Conservation (phyloP, 1,140 invertebrate genomes). For the Panagrolaimus sp. region DNA sequence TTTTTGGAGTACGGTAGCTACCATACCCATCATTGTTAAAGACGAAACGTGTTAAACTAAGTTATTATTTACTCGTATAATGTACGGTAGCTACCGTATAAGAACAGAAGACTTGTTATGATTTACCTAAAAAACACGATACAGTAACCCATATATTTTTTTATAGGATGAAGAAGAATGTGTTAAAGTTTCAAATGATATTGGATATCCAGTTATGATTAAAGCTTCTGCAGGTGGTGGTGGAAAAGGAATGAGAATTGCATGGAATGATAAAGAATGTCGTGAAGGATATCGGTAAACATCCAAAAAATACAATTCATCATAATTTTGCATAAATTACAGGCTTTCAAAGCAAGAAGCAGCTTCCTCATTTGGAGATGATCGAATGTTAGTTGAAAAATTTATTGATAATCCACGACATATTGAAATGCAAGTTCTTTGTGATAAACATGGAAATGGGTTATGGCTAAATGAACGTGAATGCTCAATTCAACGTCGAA, state of each 20-base stretch:
- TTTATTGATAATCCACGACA: slow-evolving; percentile 71
- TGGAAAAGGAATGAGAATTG: slow-evolving; percentile 73
- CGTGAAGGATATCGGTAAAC: slow-evolving; percentile 56
- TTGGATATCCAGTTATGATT: slow-evolving; percentile 74
- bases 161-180: slow-evolving; percentile 66
- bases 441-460: slow-evolving; percentile 83
- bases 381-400: slow-evolving; percentile 71
- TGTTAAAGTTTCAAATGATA: slow-evolving; percentile 66
- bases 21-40: no score
- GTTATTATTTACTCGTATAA: no score
- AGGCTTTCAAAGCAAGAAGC: slow-evolving; percentile 67
- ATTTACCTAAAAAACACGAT: no score
- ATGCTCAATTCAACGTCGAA: slow-evolving; percentile 72
- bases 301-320: neutral
- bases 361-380: slow-evolving; percentile 70
- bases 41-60: no score
- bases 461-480: slow-evolving; percentile 83
- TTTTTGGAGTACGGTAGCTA: no score
- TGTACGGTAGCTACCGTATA: no score
- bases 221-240: slow-evolving; percentile 72
- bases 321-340: slow-evolving; percentile 38
- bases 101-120: no score
- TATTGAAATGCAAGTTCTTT: slow-evolving; percentile 79
- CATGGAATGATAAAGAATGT: slow-evolving; percentile 69
- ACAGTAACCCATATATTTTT: no score